Evolutionary conservation across 1,140 invertebrate species (phyloP).

Genomic region (Oscheius sp.): DNA sequence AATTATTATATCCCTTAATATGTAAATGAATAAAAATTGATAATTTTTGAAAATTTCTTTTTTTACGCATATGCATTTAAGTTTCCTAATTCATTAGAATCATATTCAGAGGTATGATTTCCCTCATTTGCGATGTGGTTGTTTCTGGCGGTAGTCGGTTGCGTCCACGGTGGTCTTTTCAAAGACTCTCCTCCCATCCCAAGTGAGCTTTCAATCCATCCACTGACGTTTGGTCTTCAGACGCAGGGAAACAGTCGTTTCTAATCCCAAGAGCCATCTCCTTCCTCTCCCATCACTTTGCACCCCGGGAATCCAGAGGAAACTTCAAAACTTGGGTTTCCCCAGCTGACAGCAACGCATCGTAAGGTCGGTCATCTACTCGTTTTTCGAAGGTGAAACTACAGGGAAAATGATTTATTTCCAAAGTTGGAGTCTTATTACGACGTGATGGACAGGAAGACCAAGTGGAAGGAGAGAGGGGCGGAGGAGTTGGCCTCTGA

Average conservation of each 20-base stretch:
- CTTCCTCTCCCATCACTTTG: background rate
- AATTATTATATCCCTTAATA: no score
- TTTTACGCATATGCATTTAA: no score
- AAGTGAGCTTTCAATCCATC: background rate
- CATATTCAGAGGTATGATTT: no score
- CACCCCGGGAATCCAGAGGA: background rate
- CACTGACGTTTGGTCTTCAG: background rate
- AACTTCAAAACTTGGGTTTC: background rate
- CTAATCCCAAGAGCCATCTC: background rate
- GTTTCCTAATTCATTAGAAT: no score
- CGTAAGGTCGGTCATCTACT: background rate
- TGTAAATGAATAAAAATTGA: no score
- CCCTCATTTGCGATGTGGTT: no score
- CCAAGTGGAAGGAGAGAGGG: background rate
- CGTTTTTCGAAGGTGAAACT: background rate
- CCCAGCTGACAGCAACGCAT: background rate
- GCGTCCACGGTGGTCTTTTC: no score
- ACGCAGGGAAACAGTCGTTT: background rate
- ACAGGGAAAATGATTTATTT: background rate
- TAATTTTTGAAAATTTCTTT: no score
- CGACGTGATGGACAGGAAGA: background rate
- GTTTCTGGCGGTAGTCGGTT: no score
- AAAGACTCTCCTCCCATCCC: background rate
- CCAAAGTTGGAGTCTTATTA: background rate
- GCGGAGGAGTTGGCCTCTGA: background rate